Evolutionary conservation across 1,140 invertebrate genomes (phyloP).

Genomic region (Drosophila repleta): DNA sequence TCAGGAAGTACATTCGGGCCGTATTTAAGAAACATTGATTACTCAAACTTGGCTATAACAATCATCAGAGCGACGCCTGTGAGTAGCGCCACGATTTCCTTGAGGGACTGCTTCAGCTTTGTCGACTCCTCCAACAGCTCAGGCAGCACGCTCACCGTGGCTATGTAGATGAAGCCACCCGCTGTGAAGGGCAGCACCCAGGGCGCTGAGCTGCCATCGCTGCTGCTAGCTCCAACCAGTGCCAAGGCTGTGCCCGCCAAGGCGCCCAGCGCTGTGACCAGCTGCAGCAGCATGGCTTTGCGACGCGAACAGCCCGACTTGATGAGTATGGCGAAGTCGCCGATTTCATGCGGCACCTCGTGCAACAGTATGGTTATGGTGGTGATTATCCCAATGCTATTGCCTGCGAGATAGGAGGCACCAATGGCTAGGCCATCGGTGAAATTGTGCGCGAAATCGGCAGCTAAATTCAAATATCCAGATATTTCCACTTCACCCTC

Average conservation of each 20-base stretch:
- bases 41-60: slow-evolving; percentile 85
- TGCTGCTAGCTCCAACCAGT: slow-evolving; percentile 85
- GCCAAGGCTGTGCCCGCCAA: slow-evolving; percentile 95
- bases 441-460: slow-evolving; percentile 98
- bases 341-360: slow-evolving; percentile 98
- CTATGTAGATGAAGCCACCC: slow-evolving; percentile 98
- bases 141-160: slow-evolving; percentile 95
- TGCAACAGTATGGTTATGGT: slow-evolving; percentile 96
- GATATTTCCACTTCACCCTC: slow-evolving; percentile 88
- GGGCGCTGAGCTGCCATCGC: slow-evolving; percentile 89
- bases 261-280: slow-evolving; percentile 97
- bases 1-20: slow-evolving; percentile 17
- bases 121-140: slow-evolving; percentile 94
- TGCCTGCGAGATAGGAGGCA: slow-evolving; percentile 95
- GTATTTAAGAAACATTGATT: slow-evolving; percentile 22
- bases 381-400: slow-evolving; percentile 94
- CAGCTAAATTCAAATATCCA: slow-evolving; percentile 97
- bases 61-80: slow-evolving; percentile 92
- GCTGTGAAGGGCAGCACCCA: slow-evolving; percentile 99
- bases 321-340: slow-evolving; percentile 98
- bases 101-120: slow-evolving; percentile 89
- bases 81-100: slow-evolving; percentile 92
- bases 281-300: slow-evolving; percentile 95
- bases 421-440: slow-evolving; percentile 98
- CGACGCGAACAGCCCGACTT: slow-evolving; percentile 95